Base-by-base conservation (phyloP, 2,113 vertebrate genomes). In the Oryzias melastigma region DNA sequence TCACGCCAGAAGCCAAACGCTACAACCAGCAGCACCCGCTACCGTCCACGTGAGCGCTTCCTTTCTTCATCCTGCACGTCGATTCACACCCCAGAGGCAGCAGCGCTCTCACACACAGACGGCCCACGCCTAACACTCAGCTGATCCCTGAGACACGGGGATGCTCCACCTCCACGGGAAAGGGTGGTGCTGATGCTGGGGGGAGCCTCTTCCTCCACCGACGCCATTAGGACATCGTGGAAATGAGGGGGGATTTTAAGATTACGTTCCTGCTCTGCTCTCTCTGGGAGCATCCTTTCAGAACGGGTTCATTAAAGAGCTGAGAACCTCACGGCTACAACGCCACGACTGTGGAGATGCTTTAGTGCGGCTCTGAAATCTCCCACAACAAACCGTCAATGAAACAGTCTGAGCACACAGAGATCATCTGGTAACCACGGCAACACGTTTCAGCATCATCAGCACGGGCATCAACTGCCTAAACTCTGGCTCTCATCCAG, bases 1-100 rank as follows among this genome's bases (percentile, higher is more conserved):
- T 57, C 0, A 25, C 62, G 20, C 41, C 67, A n/a, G 65, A 63
- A 64, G 82, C 84, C 87, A 88, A 85, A 71, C 55, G 29, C 62
- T 62, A 73, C 78, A 63, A 68, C 71, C 78, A n/a, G 53, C 62
- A n/a, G 8, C 52, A 0, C 67, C 41, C 53, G 22, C 24, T 50
- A 5, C 24, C 40, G n/a, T 41, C 65, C 40, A 12, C 55, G 52
- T 29, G 43, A 3, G 72, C 75, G 60, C 18, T 50, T 57, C 50
- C 7, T 61, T 54, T 74, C 63, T 53, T 42, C 60, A 42, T 49
- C 24, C 24, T 13, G 41, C 53, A 60, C 62, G 7, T 68, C 77
- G 68, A 62, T 68, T 77, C 73, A 73, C 75, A 75, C 81, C 78
- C 73, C 43, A 7, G 14, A 73, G 72, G 74, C 62, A 20, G 58